Conservation (phyloP, 1,140 invertebrate genomes). For the Eciton burchellii region DNA sequence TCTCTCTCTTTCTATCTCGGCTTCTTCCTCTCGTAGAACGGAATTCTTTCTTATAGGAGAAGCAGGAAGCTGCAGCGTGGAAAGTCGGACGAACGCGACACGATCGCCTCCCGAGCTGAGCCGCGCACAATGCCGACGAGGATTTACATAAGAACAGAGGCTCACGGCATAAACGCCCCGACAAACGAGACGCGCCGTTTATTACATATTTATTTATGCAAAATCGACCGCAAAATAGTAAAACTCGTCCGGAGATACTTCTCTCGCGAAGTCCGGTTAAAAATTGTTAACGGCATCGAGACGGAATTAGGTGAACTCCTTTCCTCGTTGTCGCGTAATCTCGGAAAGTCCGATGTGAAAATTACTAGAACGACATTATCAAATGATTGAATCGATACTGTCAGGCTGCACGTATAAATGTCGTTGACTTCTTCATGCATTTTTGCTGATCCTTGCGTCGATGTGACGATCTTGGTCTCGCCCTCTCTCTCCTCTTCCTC, state of each 20-base stretch:
- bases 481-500: too few species aligned
- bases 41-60: background rate
- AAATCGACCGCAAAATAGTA: background rate
- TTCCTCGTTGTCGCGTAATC: too few species aligned
- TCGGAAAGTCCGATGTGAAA: too few species aligned
- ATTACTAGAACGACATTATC: too few species aligned
- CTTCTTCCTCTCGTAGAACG: too few species aligned
- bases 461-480: too few species aligned
- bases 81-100: slow-evolving; percentile 41
- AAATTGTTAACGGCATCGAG: background rate
- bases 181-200: background rate
- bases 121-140: slow-evolving; percentile 9
- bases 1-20: too few species aligned
- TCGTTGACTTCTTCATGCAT: too few species aligned
- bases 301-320: background rate
- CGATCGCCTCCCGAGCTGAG: slow-evolving; percentile 4
- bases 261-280: background rate
- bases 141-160: slow-evolving; percentile 50
- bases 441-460: too few species aligned
- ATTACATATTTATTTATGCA: slow-evolving; percentile 1
- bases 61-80: background rate
- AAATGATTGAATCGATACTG: too few species aligned
- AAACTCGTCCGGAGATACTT: background rate
- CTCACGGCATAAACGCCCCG: slow-evolving; percentile 26
- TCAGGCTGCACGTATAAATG: too few species aligned